Base-by-base conservation (phyloP, 1,140 invertebrate genomes). In the Antheraea pernyi region DNA sequence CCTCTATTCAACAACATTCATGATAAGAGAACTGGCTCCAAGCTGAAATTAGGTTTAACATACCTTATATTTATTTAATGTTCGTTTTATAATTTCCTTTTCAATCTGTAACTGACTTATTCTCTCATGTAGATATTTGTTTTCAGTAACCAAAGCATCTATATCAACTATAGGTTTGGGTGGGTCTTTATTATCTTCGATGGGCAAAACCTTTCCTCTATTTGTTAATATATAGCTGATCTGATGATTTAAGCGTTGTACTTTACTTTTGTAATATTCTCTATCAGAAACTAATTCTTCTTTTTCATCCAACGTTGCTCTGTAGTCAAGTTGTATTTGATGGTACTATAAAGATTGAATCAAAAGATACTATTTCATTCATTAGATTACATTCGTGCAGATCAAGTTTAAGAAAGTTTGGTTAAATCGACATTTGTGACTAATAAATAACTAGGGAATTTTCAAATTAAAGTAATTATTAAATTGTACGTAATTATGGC, bases 221-320 rank as follows among this genome's bases (percentile, higher is more conserved):
- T 89, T 93, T 76, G 86, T 79, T 0, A 98, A 88, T 4, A 97
- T 94, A 75, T 95, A 95, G 75, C 96, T 96, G 11, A 98, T 93
- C 83, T 97, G 96, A 78, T 96, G 95, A 88, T 98, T 98, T 5
- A 98, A 93, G 46, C 97, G 92, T 82, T 97, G 96, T 16, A 96
- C 95, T 91, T 98, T 98, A 74, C 94, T 96, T 84, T 96, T 96
- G 77, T 97, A 97, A n/a, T 95, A 96, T 91, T 98, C 97, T 71
- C 97, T 92, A 83, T 98, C 97, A 13, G 94, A 95, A 19, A 96
- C 94, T 19, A 97, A 84, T 78, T 98, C 97, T 81, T 97, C 96
- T 86, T 98, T 97, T 84, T 98, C 97, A 93, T 98, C 97, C 46
- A 98, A 86, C 19, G 97, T 94, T 59, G 93, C 91, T 81, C 97